Base-by-base conservation (phyloP, 2,888 invertebrate species). In the Rhogogaster chlorosoma region DNA sequence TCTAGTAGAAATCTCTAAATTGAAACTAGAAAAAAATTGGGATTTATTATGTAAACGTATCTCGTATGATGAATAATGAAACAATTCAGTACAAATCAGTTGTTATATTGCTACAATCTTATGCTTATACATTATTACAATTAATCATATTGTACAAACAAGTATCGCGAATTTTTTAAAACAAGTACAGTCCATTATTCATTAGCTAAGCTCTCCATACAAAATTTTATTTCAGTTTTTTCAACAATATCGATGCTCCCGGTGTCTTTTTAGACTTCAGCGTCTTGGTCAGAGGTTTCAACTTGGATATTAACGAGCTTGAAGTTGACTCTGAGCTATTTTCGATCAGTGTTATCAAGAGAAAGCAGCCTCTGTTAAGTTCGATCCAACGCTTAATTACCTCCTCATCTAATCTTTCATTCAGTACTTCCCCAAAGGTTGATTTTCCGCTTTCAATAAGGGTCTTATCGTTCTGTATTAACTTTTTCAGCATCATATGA, bases 321-420 rank as follows among this genome's bases (percentile, higher is more conserved):
- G 94, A 94, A 9, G 94, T 92, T 7, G 91, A 91, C 9, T 94
- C 93, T 0, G 92, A 91, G 88, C 95, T 95, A 89, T 95, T 96
- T 93, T 97, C 97, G 70, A 96, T 94, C 29, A 96, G 91, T 82
- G 95, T 94, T 1, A 97, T 93, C 10, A 98, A 93, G 84, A 97
- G 94, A 92, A 97, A 98, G 89, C 97, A 97, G 0, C 96, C 97
- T 87, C 98, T 95, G 90, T 98, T 98, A 67, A 95, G 95, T 73
- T 94, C 93, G 83, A 97, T 92, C 97, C 97, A 97, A 18, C 92
- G 90, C 86, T 95, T 92, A 1, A 97, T 89, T 83, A 95, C 94
- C 82, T 96, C 95, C 57, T 94, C 92, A 18, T 93, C 93, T 73
- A 97, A 90, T 75, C 94, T 91, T 45, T 95, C 91, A 12, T 95